Evolutionary conservation across 2,113 vertebrate species (phyloP), one percentile per base, ranked within the genome.

Genomic region (Centropus unirufus): DNA sequence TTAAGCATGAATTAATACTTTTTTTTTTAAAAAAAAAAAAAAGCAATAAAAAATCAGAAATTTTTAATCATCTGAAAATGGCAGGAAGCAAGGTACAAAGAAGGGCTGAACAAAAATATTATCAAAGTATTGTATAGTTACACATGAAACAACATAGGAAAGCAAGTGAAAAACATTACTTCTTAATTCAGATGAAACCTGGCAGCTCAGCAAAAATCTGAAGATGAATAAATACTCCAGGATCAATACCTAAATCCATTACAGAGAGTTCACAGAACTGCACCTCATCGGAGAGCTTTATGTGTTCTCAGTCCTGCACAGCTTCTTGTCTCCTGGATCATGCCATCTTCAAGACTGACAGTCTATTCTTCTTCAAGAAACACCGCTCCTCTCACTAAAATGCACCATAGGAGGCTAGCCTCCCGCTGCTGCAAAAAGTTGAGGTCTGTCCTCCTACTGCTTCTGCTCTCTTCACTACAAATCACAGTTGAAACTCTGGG

Each of bases 101-200:
- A 91, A 61, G 3, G 22, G 29, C n/a, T 80, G 59, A 55, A 87
- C 74, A 15, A 77, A 39, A 87, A 49, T 61, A 18, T 70, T 75
- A 72, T 87, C 26, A 47, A 29, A 29, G 39, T 8, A 67, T 89
- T 52, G n/a, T 62, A 26, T 88, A 90, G 92, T 91, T 96, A 81
- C 32, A 49, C 59, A 83, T 46, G 44, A 89, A 90, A 94, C 96
- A 92, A 89, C 49, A 44, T 81, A 89, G 63, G 68, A 36, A 75
- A 46, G 52, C 24, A 58, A 94, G 77, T 64, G 61, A 93, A 63
- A 93, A 69, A 91, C 93, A 95, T 95, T 81, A 69, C 58, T 81
- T 87, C 58, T 86, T 96, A 94, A 92, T 92, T 85, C 52, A 54
- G 87, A 90, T 95, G 47, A 93, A 92, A 72, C 19, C 49, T 84